Base-by-base conservation (phyloP, 2,888 invertebrate species). In the Diachrysia chrysitis region DNA sequence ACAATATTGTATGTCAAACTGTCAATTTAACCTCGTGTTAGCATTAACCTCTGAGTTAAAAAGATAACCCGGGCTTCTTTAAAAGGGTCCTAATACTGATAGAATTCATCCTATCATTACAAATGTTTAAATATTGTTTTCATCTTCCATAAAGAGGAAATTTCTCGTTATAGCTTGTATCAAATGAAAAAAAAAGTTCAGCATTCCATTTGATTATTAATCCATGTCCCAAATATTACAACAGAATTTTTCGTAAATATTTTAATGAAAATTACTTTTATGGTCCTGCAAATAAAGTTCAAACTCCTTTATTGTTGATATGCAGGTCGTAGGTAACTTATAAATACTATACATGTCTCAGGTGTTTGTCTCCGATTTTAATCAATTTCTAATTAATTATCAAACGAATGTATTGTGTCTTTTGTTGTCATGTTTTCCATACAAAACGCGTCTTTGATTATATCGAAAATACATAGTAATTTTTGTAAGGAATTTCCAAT, bases 381-480 rank as follows among this genome's bases (percentile, higher is more conserved):
- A 79, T 76, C 73, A 71, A 68, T 54, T 66, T 60, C 37, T 69
- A 78, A 79, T 79, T 69, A 80, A 79, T 79, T 74, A 81, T 59
- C 71, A 74, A 63, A 66, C 46, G 55, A 59, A 61, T 65, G 66
- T 69, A 37, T 69, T 73, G 76, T 72, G 21, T 48, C 63, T 53
- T 54, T 80, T 80, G 73, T 76, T 48, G 58, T 32, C 53, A 37
- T 17, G 54, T 55, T 65, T 21, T 42, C 58, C 29, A 57, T 61
- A 69, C 66, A 60, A 54, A 61, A 55, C 29, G 21, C 17, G 23
- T 25, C 46, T 19, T 32, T 66, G 66, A 55, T 67, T 66, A 70
- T 66, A 66, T 21, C 10, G 19, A 59, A 57, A 48, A 67, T 66
- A 68, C 29, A 70, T 71, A 54, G 64, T 57, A 60, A 35, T 62